Evolutionary conservation across 2,888 invertebrate genomes (phyloP), one percentile per base, ranked within the genome.

Genomic region (Harpagoxenus sublaevis): DNA sequence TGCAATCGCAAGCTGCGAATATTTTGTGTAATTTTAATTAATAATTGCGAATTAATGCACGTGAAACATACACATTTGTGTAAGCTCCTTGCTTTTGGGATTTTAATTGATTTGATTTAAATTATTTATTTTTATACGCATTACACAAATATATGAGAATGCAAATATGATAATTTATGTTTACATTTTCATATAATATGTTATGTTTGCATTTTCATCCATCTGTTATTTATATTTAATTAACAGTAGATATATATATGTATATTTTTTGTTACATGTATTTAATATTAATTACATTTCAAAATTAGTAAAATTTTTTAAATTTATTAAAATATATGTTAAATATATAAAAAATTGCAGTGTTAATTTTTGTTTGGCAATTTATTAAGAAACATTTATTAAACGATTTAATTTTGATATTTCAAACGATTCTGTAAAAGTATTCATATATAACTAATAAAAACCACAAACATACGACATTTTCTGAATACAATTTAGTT

Each of bases 21-120:
- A 73, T 23, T 55, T 55, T 5, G 42, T 39, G 15, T 9, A 48
- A 66, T 66, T 66, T 63, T 63, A 63, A 63, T 15, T 60, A 6
- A 28, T 65, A 63, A 12, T 63, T 63, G n/a, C 35, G 35, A 35
- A 35, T 35, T 35, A 35, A 35, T 35, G 35, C 35, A 35, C n/a
- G n/a, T 9, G 62, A 62, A 18, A 9, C 39, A 23, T 12, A n/a
- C n/a, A 12, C 6, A 39, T 10, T 63, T 39, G 9, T 1, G 63
- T n/a, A 10, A 42, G 8, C 18, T 10, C 2, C 0, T 18, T 12
- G 42, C 6, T 73, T 42, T 28, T 28, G 1, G 15, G 10, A 28
- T 42, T 57, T 28, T 42, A 23, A 23, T 28, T 60, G 31, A 45
- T 31, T 60, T 4, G 23, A 23, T n/a, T n/a, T 2, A 28, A 12